These are phyloP conservation scores for Erebia palarica DNA, from an alignment of 2,888 invertebrate species.

Conservation along the genomic window DNA sequence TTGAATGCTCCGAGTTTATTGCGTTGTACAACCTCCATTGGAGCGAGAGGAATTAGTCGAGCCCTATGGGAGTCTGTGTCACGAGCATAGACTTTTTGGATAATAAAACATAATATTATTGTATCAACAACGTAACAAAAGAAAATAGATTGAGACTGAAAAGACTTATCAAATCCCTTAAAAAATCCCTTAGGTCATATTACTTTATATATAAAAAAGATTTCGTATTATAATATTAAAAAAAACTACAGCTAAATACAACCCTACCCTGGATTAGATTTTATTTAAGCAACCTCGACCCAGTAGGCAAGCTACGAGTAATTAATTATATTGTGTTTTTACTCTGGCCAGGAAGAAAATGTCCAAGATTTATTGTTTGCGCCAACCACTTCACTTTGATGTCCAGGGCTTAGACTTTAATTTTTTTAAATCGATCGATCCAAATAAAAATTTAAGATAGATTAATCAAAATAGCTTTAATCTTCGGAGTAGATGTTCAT, in stretches of 20 bases:
- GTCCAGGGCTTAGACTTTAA: conserved; percentile 15
- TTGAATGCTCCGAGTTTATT: conserved; percentile 78
- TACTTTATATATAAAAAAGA: too few relatives aligned
- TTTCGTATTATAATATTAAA: too few relatives aligned
- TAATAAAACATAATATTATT: conserved; percentile 4
- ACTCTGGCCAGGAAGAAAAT: conserved; percentile 23
- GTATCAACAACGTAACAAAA: background rate
- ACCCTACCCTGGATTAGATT: background rate
- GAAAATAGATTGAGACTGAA: too few relatives aligned
- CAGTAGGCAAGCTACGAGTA: conserved; percentile 6
- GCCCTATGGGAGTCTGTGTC: conserved; percentile 49
- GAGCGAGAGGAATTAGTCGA: conserved; percentile 72
- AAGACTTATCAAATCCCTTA: too few relatives aligned
- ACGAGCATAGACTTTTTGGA: conserved; percentile 37
- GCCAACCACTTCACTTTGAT: conserved; percentile 15
- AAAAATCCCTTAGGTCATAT: too few relatives aligned
- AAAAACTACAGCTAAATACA: too few relatives aligned
- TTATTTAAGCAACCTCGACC: background rate
- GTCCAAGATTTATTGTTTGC: conserved; percentile 27
- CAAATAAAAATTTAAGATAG: background rate
- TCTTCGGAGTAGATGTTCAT: background rate
- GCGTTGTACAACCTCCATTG: conserved; percentile 73
- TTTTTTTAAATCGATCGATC: background rate
- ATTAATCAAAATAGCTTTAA: conserved; percentile 1
- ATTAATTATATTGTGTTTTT: conserved; percentile 25